A percentile compares a stretch with the other conserved stretches of the same genome.
Evolutionary conservation across 1,140 invertebrate species (phyloP).

Genomic region (Epicauta chinensis): DNA sequence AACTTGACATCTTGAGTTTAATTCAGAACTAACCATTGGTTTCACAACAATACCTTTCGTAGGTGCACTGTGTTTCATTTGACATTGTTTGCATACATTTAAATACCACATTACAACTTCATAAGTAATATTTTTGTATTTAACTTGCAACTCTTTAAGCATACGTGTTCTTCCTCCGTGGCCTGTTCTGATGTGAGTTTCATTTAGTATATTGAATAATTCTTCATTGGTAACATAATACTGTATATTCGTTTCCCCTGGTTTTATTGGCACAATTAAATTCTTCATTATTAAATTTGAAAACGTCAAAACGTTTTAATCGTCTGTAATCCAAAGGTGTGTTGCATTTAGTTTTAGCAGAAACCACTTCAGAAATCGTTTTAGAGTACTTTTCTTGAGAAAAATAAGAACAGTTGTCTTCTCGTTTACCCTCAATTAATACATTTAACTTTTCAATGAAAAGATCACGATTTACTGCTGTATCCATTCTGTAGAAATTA

Average conservation of each 20-base stretch:
- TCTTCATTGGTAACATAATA: slow-evolving; percentile 34
- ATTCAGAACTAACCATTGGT: slow-evolving; percentile 34
- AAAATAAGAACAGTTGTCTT: too few relatives aligned
- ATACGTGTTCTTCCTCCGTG: slow-evolving; percentile 36
- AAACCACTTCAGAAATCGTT: too few relatives aligned
- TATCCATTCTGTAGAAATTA: too few relatives aligned
- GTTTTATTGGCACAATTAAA: slow-evolving; percentile 29
- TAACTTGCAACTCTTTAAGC: slow-evolving; percentile 25
- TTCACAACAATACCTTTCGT: slow-evolving; percentile 35
- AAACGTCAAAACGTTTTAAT: slow-evolving; percentile 23
- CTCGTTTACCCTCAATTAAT: too few relatives aligned
- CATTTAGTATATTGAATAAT: slow-evolving; percentile 31
- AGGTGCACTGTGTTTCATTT: slow-evolving; percentile 14
- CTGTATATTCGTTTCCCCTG: slow-evolving; percentile 23
- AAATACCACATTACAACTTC: slow-evolving; percentile 33
- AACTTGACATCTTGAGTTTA: slow-evolving; percentile 43
- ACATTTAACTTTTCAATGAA: too few relatives aligned
- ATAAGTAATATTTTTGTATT: slow-evolving; percentile 23
- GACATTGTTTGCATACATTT: slow-evolving; percentile 28
- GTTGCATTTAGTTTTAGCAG: too few relatives aligned
- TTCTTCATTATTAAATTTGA: slow-evolving; percentile 23
- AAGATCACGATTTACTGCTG: too few relatives aligned
- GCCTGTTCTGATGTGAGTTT: slow-evolving; percentile 28
- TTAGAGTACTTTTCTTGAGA: too few relatives aligned
- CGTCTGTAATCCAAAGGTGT: slow-evolving; percentile 22